Base-by-base conservation (phyloP, 2,113 vertebrate genomes). In the Colaptes auratus region DNA sequence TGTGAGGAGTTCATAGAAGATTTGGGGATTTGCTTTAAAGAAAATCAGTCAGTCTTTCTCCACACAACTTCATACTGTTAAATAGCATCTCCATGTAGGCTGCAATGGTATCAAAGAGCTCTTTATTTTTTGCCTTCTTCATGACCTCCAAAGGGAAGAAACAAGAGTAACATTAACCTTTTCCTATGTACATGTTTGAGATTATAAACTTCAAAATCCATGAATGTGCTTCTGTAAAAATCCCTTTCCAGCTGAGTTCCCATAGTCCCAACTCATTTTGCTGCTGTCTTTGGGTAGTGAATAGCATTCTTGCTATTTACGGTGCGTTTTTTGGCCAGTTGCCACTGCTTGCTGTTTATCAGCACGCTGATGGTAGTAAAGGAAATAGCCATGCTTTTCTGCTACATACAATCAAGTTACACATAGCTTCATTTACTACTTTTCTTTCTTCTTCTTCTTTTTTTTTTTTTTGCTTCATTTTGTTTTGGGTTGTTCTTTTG, bases 71-170 rank as follows among this genome's bases (percentile, higher is more conserved):
- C 3, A 3, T 44, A 28, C 72, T 82, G 20, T 35, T 42, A 65
- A 42, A 35, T 9, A 46, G 71, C 58, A 61, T 96, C 52, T 63
- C 77, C 59, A 14, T 60, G 81, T 7, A 84, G 70, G 5, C 77
- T 78, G 72, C 63, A 67, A 36, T 72, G 25, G 23, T 74, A 80
- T 97, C 90, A 94, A 69, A 92, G 92, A 55, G 9, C 9, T 60
- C 88, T 96, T 95, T 95, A 88, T 96, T 88, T 86, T 44, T 60
- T 42, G 63, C 33, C 31, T 89, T 28, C 6, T 85, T 87, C 64
- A 3, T 87, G 86, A 88, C 56, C 77, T 94, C 67, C 1, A 7
- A 65, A 48, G 58, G 84, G 58, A 88, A 88, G 46, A 80, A 80
- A 50, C 31, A 86, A 83, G 71, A 92, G 89, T 52, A 71, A 31